Evolutionary conservation across 1,140 invertebrate species (phyloP), one percentile per base, ranked within the genome.

Genomic region (Diabrotica virgifera): DNA sequence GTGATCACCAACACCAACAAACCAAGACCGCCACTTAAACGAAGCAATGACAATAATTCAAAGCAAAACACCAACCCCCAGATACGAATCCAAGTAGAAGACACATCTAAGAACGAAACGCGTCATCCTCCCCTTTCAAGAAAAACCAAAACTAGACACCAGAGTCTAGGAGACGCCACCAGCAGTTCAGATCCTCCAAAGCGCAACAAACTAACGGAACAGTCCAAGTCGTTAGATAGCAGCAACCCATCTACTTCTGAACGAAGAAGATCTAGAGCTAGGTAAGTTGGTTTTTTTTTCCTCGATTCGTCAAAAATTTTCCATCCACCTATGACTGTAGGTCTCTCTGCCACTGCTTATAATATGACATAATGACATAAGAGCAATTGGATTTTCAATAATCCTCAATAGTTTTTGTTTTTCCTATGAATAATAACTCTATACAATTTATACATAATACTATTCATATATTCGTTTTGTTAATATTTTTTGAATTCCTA

Each of bases 51-150:
- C 40, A 70, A 70, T 62, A 72, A 68, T 36, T 52, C 72, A 38
- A 59, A 53, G 11, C 58, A 59, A 6, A 76, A 70, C 61, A 69
- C 69, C 8, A 78, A 79, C 63, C 78, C 77, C 2, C 73, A 74
- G 46, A 78, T 78, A 52, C 59, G 75, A n/a, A 79, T 79, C 12
- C 70, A 79, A 67, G 73, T 79, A 7, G 78, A 78, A 53, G 78
- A 79, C 59, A 76, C 76, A 52, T 63, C 62, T 13, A n/a, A 63
- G 0, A 59, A 56, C 14, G 59, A 57, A 3, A 38, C 51, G 51
- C 59, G 59, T 37, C 63, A 69, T 52, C 69, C 65, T 36, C 60
- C 64, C 3, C 50, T 68, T 38, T 55, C 60, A 5, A 71, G 67
- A 52, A 63, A 61, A 36, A 57, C 35, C 10, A 74, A 75, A 66